A percentile compares a stretch with the other conserved stretches of the same genome.
These are phyloP conservation scores for Polietes domitor DNA, from an alignment of 2,888 invertebrate species.

Conservation along the genomic window DNA sequence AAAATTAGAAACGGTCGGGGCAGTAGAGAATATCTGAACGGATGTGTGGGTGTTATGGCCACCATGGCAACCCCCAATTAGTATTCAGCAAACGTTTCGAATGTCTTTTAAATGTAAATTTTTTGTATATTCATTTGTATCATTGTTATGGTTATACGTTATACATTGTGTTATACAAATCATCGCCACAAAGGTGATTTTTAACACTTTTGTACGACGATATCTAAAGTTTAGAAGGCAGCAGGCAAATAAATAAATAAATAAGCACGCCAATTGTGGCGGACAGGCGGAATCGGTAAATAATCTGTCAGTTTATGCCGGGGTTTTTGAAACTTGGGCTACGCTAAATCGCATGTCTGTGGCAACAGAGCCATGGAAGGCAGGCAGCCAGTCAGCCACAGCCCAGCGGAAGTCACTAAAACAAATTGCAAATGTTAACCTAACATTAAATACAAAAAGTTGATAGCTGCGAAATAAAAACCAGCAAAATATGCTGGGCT, in stretches of 20 bases:
- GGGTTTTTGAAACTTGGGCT: no score
- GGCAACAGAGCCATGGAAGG: no score
- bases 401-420: constrained; percentile 29
- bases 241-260: constrained; percentile 21
- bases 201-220: constrained; percentile 25
- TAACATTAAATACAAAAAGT: neutral
- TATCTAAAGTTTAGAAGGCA: neutral
- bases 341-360: neutral
- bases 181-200: constrained; percentile 22
- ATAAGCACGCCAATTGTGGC: constrained; percentile 11
- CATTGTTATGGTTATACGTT: neutral
- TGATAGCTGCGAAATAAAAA: neutral
- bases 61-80: neutral
- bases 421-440: constrained; percentile 16
- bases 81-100: constrained; percentile 8
- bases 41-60: neutral
- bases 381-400: neutral
- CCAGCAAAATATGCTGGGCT: neutral
- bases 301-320: neutral
- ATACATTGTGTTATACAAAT: no score
- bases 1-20: no score
- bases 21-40: no score
- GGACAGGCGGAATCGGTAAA: constrained; percentile 18
- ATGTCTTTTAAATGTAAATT: constrained; percentile 17
- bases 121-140: neutral